Percentiles rank a stretch among this genome's conserved stretches.
Evolutionary conservation across 2,797 vertebrate genomes (phyloP).

Genomic region (Argya squamiceps): DNA sequence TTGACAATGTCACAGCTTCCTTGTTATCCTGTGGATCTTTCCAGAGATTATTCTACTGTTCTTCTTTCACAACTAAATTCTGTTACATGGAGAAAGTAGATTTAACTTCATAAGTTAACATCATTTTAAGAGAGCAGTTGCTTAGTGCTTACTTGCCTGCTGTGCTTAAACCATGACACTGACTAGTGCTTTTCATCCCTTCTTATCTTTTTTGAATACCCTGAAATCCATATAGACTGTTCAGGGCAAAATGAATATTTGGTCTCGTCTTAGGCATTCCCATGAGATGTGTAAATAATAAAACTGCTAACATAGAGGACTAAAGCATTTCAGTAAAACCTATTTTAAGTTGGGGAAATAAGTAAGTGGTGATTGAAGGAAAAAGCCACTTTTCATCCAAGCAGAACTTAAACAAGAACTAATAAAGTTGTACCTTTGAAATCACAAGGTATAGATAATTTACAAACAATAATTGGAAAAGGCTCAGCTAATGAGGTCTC

Average conservation of each 20-base stretch:
- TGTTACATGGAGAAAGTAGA: not conserved
- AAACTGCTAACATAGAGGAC: not conserved
- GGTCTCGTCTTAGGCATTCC: not conserved
- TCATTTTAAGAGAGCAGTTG: not conserved
- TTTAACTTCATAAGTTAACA: not conserved
- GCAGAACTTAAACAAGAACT: not conserved
- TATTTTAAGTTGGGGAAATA: not conserved
- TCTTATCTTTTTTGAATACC: not conserved
- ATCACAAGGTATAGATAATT: not conserved
- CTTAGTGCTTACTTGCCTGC: not conserved
- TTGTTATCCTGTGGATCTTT: not conserved
- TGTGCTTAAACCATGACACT: not conserved
- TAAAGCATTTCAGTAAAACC: not conserved
- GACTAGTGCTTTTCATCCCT: not conserved
- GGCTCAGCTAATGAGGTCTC: not conserved
- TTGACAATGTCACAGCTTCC: not conserved
- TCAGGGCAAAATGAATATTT: not conserved
- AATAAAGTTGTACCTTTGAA: not conserved
- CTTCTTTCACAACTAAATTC: not conserved
- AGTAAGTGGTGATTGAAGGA: not conserved
- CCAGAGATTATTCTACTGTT: not conserved
- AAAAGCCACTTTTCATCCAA: not conserved
- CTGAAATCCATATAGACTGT: not conserved
- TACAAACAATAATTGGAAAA: not conserved
- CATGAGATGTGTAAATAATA: not conserved